Evolutionary conservation across 2,113 vertebrate species (phyloP).

Genomic region (Gymnogyps californianus): DNA sequence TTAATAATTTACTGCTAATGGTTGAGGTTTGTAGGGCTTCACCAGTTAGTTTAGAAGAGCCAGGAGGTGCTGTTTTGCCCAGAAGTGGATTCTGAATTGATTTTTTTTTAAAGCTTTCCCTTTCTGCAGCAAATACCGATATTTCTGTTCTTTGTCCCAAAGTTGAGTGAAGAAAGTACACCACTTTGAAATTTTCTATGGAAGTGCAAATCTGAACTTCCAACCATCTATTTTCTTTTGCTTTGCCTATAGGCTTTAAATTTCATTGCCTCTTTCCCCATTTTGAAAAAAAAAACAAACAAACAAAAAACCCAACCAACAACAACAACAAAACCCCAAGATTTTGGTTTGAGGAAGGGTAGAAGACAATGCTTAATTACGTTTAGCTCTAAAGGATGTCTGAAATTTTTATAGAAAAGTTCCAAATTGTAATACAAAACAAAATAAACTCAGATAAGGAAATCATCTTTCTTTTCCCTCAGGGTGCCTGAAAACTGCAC

Average conservation of each 20-base stretch:
- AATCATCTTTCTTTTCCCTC: neutral
- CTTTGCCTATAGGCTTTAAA: neutral
- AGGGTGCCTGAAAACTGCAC: neutral
- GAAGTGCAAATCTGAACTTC: neutral
- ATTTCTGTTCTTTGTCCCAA: neutral
- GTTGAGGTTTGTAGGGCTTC: neutral
- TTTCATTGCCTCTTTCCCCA: neutral
- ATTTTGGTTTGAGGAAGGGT: neutral
- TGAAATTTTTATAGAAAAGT: neutral
- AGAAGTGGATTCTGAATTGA: neutral
- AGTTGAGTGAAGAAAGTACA: neutral
- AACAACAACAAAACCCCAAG: no score
- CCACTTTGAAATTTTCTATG: neutral
- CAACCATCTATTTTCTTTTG: neutral
- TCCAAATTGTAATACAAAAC: neutral
- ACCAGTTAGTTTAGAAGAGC: neutral
- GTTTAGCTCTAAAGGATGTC: neutral
- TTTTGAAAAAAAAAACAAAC: neutral
- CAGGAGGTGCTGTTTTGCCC: neutral
- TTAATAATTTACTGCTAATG: neutral
- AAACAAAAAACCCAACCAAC: neutral
- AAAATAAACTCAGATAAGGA: neutral
- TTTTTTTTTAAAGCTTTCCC: neutral
- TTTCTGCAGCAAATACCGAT: neutral
- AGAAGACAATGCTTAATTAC: neutral